These are phyloP conservation scores for Yponomeuta cagnagella DNA, from an alignment of 2,888 invertebrate genomes.

Conservation along the genomic window DNA sequence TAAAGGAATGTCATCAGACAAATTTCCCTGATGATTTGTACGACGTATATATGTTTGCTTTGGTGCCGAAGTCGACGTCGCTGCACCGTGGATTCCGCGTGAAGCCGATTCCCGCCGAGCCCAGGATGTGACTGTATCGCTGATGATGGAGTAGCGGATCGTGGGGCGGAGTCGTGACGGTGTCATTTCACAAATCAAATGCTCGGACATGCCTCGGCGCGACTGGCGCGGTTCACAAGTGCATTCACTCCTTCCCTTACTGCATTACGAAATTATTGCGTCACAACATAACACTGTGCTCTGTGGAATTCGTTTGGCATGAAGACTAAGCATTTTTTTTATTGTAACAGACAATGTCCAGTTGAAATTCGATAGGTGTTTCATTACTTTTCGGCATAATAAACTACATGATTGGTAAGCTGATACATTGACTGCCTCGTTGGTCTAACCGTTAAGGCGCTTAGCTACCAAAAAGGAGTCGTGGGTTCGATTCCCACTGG, in stretches of 20 bases:
- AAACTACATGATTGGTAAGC: too few relatives aligned
- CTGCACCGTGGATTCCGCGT: not conserved
- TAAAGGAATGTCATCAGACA: conserved; percentile 82
- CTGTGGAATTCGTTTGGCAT: conserved; percentile 17
- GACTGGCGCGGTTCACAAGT: conserved; percentile 42
- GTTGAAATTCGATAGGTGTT: not conserved
- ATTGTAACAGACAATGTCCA: not conserved
- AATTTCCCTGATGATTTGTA: conserved; percentile 92
- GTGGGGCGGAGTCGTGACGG: conserved; percentile 62
- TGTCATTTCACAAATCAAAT: conserved; percentile 56
- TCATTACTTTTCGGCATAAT: not conserved
- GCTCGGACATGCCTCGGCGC: conserved; percentile 41
- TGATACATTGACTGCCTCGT: too few relatives aligned
- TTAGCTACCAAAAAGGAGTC: too few relatives aligned
- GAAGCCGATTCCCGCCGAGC: not conserved
- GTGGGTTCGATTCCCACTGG: too few relatives aligned
- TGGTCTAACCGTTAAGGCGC: too few relatives aligned
- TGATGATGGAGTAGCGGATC: conserved; percentile 25
- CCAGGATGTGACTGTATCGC: not conserved
- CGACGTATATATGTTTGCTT: conserved; percentile 90
- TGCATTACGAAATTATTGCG: conserved; percentile 47
- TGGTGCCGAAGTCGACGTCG: conserved; percentile 38
- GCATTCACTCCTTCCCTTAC: conserved; percentile 38
- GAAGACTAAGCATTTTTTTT: not conserved
- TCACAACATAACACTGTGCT: conserved; percentile 26